These are phyloP conservation scores for Homalodisca vitripennis DNA, from an alignment of 1,140 invertebrate genomes.

Conservation along the genomic window DNA sequence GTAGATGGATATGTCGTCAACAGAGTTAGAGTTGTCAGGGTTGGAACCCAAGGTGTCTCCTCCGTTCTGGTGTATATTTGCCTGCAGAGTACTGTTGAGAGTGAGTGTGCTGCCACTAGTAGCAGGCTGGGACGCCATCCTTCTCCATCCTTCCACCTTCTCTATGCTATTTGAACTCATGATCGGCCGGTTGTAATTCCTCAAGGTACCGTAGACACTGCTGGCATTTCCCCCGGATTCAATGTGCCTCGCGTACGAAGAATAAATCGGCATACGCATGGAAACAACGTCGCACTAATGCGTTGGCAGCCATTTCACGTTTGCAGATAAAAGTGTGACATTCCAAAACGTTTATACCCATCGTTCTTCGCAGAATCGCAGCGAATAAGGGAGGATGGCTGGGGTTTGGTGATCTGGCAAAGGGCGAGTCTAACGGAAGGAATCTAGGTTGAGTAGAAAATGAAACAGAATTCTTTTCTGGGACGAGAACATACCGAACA, in stretches of 20 bases:
- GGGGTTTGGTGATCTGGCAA: conserved; percentile 81
- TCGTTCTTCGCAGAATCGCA: conserved; percentile 90
- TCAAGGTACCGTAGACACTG: conserved; percentile 52
- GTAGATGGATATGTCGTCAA: conserved; percentile 74
- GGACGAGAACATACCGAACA: conserved; percentile 70
- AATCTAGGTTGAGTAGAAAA: conserved; percentile 72
- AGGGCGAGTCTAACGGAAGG: conserved; percentile 93
- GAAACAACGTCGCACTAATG: conserved; percentile 90
- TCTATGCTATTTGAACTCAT: conserved; percentile 42
- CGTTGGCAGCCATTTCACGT: conserved; percentile 91
- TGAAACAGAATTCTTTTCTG: conserved; percentile 52
- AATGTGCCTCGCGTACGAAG: conserved; percentile 83
- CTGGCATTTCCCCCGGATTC: conserved; percentile 55
- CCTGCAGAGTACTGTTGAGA: conserved; percentile 50
- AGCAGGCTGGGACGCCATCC: conserved; percentile 48
- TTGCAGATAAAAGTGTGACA: conserved; percentile 99
- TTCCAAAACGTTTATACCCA: conserved; percentile 98
- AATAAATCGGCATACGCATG: conserved; percentile 94
- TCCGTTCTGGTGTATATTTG: conserved; percentile 42
- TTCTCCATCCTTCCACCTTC: conserved; percentile 55
- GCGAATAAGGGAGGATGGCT: conserved; percentile 95
- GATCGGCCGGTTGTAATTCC: conserved; percentile 45
- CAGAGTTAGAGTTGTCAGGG: conserved; percentile 52
- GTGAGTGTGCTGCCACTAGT: conserved; percentile 55
- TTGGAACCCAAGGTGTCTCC: conserved; percentile 49